These are phyloP conservation scores for Cyanoramphus novaezelandiae DNA, from an alignment of 2,113 vertebrate species.

Conservation along the genomic window DNA sequence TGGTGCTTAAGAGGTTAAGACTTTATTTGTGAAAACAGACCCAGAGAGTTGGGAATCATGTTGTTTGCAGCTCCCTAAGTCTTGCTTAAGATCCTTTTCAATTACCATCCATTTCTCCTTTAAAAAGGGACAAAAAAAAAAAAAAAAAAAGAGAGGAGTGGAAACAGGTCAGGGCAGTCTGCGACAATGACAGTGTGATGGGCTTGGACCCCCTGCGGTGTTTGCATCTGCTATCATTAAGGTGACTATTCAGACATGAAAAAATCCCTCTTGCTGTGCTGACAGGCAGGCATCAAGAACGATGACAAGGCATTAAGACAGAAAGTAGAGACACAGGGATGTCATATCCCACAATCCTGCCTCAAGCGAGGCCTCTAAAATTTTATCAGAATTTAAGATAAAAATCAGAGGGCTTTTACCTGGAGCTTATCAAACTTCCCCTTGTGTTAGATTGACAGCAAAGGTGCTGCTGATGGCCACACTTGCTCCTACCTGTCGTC, in stretches of 20 bases:
- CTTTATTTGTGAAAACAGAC: conserved; percentile 81
- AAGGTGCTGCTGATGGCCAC: conserved; percentile 5
- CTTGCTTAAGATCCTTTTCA: conserved; percentile 88
- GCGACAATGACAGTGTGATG: conserved; percentile 88
- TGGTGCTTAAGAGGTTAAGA: conserved; percentile 82
- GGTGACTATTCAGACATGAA: conserved; percentile 94
- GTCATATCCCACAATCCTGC: conserved; percentile 73
- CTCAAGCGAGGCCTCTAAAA: conserved; percentile 61
- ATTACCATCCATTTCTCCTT: conserved; percentile 88
- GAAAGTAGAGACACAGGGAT: conserved; percentile 74
- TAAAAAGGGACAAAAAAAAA: conserved; percentile 84
- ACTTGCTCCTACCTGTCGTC: conserved; percentile 62
- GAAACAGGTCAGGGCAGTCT: conserved; percentile 85
- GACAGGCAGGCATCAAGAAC: conserved; percentile 89
- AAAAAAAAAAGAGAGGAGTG: conserved; percentile 79
- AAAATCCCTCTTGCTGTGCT: conserved; percentile 86
- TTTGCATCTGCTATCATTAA: conserved; percentile 96
- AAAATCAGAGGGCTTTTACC: conserved; percentile 59
- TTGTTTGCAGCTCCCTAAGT: conserved; percentile 79
- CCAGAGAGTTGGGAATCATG: conserved; percentile 60
- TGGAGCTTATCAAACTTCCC: conserved; percentile 52
- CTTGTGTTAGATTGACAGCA: conserved; percentile 5
- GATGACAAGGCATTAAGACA: conserved; percentile 86
- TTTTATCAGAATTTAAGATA: conserved; percentile 72
- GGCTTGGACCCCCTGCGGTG: conserved; percentile 81